phyloP scores from a whole-genome alignment of 2,113 vertebrate genomes.

The Leiothrix lutea region DNA sequence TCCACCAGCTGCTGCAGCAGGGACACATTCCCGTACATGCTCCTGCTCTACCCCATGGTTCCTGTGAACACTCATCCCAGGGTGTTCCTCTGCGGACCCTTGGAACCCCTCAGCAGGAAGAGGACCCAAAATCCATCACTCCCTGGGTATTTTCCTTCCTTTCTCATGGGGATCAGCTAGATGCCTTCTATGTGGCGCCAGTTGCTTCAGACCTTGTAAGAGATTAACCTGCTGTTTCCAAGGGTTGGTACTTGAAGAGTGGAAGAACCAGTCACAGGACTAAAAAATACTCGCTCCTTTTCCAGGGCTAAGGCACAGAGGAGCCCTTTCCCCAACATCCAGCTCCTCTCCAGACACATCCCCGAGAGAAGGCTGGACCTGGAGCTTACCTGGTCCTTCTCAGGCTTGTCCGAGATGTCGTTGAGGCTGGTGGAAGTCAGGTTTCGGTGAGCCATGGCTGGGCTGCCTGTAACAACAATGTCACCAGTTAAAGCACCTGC shows the following conservation, averaged over 20 bases:
- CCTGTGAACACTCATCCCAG: neutral
- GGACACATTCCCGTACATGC: accelerated
- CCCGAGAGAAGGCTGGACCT: neutral
- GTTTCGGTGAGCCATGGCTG: conserved; percentile 86
- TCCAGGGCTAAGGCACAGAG: neutral
- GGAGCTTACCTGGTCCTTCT: conserved; percentile 92
- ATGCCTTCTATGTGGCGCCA: accelerated
- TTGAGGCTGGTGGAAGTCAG: conserved; percentile 91
- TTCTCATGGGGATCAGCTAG: neutral
- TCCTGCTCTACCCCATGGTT: neutral
- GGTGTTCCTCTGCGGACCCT: neutral
- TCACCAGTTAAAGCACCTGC: neutral
- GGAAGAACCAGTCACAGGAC: neutral
- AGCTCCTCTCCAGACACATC: neutral
- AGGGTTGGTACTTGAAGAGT: neutral
- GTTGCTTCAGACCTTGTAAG: neutral
- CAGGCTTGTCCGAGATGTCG: conserved; percentile 96
- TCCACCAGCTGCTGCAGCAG: neutral
- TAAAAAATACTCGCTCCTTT: neutral
- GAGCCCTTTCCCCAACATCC: neutral
- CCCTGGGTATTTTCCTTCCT: neutral
- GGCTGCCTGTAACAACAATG: conserved; percentile 82
- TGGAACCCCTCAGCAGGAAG: neutral
- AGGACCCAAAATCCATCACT: neutral
- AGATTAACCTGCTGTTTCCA: neutral